Evolutionary conservation across 2,888 invertebrate species (phyloP), one percentile per base, ranked within the genome.

Genomic region (Andrena marginata): DNA sequence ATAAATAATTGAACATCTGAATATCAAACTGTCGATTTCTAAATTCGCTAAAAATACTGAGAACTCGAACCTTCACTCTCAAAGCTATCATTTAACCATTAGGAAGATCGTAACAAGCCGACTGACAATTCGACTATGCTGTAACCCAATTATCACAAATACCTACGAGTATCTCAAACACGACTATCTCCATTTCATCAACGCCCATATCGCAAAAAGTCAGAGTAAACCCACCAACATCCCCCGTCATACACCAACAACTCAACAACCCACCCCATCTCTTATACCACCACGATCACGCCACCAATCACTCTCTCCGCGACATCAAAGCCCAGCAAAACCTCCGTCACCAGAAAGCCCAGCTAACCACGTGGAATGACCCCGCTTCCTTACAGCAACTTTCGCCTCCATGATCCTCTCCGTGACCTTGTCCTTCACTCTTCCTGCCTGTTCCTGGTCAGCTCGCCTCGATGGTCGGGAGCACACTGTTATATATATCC

Each of bases 401-500:
- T 86, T 84, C 65, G 84, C 67, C 80, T 87, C 88, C 92, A 92
- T 92, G 80, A 65, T 87, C 63, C 35, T 54, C 64, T 62, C 60
- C 60, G 26, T 63, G 68, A 29, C 51, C 42, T 64, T 48, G 56
- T 60, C 56, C 51, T 60, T 56, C 56, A 62, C 69, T 69, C 72
- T 62, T 73, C 67, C 62, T 54, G 60, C 54, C 69, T 77, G 75
- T 74, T 84, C 68, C 69, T 62, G 72, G 33, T 84, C 80, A 79
- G 75, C 80, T 77, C 82, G 54, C 74, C 54, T 64, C 83, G 73
- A 60, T 78, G 74, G 74, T 23, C 67, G 69, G 79, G 73, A 59
- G 89, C 86, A 90, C 89, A 93, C 93, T 93, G 92, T 91, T 90
- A 92, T 91, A 92, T 92, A 92, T 92, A 93, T 91, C 90, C 89